phyloP scores from a whole-genome alignment of 1,140 invertebrate genomes.

The Drosophila bocki region DNA sequence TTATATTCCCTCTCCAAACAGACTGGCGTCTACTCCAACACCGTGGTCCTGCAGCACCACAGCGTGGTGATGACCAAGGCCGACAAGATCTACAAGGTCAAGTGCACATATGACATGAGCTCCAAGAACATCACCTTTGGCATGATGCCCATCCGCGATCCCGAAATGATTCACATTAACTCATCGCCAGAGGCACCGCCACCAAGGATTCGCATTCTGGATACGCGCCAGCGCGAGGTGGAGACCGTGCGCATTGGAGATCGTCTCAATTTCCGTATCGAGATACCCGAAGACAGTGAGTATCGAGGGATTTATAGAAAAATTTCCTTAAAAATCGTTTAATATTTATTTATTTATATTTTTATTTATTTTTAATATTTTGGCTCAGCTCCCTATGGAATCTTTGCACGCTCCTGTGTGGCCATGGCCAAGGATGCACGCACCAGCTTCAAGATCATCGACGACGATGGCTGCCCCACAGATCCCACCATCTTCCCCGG shows the following conservation, averaged over 20 bases:
- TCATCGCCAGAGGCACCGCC: conserved; percentile 97
- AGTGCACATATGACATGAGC: conserved; percentile 98
- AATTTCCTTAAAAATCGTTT: no score
- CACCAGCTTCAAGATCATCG: conserved; percentile 98
- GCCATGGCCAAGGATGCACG: conserved; percentile 98
- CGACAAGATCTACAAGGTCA: conserved; percentile 98
- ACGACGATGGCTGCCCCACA: conserved; percentile 97
- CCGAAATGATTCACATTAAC: conserved; percentile 97
- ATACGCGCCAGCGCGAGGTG: conserved; percentile 93
- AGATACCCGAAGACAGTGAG: conserved; percentile 98
- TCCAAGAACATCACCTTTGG: conserved; percentile 98
- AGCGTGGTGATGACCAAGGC: conserved; percentile 98
- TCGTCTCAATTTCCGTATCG: conserved; percentile 97
- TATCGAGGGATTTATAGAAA: conserved; percentile 37
- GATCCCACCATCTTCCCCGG: conserved; percentile 97
- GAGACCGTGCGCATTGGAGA: conserved; percentile 97
- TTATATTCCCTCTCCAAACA: conserved; percentile 85
- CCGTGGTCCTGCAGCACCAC: conserved; percentile 97
- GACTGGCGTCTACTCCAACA: conserved; percentile 97
- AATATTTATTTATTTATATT: neutral
- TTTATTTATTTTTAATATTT: conserved; percentile 20
- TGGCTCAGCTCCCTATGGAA: conserved; percentile 93
- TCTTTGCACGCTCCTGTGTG: conserved; percentile 97
- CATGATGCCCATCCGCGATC: conserved; percentile 98
- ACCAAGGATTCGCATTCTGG: conserved; percentile 96